Base-by-base conservation (phyloP, 1,140 invertebrate species). In the Diorhabda sublineata region DNA sequence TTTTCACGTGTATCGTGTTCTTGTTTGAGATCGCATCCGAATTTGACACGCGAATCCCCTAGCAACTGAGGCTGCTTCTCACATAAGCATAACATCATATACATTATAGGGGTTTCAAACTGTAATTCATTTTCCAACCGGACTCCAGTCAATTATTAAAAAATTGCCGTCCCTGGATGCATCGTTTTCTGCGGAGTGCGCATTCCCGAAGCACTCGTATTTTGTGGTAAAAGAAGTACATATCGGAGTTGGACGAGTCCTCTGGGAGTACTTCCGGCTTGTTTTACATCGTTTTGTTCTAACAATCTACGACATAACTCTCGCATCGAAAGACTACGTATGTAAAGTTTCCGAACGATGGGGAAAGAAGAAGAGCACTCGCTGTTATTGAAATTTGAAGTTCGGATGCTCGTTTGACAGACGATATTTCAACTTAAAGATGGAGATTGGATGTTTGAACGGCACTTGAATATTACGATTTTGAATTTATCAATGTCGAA, bases 91-190 rank as follows among this genome's bases (percentile, higher is more conserved):
- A 77, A 79, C 72, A 77, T 78, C 72, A 63, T 61, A 62, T 75
- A 77, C 66, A 74, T 78, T 80, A 79, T 77, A 73, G 73, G 75
- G 72, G 74, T 72, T 69, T 68, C 70, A 69, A 67, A 69, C 74
- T 74, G 80, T 82, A 82, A 82, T 81, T 82, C 81, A 82, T 82
- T 82, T 81, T 81, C 79, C 74, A 52, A 81, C 81, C 81, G 81
- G 81, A 82, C 81, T 76, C 78, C 76, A 78, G 81, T 82, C 81
- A 82, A 82, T 82, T 82, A 82, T 82, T 82, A 81, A 82, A 82
- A 82, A 82, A 82, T 80, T 81, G 80, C 77, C 77, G 78, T 80
- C 79, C 80, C 80, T 74, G 61, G 72, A 78, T 77, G 80, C 77
- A 82, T 82, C 80, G 76, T 81, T 81, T 52, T 78, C 77, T 77